Percentiles rank a stretch among this genome's conserved stretches.
phyloP scores from a whole-genome alignment of 2,797 vertebrate species.

The Dipus sagitta region DNA sequence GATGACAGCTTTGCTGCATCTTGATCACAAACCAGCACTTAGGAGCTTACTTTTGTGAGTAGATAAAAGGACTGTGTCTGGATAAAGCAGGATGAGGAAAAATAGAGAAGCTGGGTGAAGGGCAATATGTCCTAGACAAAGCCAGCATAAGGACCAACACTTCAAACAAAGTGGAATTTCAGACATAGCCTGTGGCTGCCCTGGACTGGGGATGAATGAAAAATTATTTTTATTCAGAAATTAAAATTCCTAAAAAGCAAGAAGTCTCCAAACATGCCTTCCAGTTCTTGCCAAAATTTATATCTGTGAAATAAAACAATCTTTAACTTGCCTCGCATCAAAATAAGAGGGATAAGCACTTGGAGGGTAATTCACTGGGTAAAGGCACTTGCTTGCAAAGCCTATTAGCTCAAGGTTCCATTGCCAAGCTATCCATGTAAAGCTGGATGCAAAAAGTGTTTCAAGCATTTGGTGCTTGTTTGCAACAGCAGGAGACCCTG shows the following conservation, averaged over 20 bases:
- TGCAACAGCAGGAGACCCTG: too few species aligned
- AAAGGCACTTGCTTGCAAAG: too few species aligned
- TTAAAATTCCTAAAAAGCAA: slow-evolving; percentile 21
- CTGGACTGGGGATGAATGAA: not conserved
- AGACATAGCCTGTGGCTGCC: not conserved
- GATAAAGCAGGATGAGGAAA: slow-evolving; percentile 48
- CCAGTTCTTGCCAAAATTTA: not conserved
- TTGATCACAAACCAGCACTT: slow-evolving; percentile 78
- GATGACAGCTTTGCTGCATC: slow-evolving; percentile 83
- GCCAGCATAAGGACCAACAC: not conserved
- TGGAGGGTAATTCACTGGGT: too few species aligned
- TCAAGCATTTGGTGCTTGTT: too few species aligned
- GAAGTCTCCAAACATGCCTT: slow-evolving; percentile 3
- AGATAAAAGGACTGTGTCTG: not conserved
- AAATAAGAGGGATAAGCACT: not conserved
- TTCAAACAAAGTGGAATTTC: not conserved
- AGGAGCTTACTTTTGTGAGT: slow-evolving; percentile 57
- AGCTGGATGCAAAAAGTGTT: too few species aligned
- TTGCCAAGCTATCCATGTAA: too few species aligned
- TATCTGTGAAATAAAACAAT: slow-evolving; percentile 31
- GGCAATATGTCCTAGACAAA: slow-evolving; percentile 46
- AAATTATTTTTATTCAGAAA: not conserved
- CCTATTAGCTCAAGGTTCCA: too few species aligned
- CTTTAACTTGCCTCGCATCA: slow-evolving; percentile 17
- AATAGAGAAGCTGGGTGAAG: not conserved